Evolutionary conservation across 2,113 vertebrate species (phyloP).

Genomic region (Phoenicopterus ruber): DNA sequence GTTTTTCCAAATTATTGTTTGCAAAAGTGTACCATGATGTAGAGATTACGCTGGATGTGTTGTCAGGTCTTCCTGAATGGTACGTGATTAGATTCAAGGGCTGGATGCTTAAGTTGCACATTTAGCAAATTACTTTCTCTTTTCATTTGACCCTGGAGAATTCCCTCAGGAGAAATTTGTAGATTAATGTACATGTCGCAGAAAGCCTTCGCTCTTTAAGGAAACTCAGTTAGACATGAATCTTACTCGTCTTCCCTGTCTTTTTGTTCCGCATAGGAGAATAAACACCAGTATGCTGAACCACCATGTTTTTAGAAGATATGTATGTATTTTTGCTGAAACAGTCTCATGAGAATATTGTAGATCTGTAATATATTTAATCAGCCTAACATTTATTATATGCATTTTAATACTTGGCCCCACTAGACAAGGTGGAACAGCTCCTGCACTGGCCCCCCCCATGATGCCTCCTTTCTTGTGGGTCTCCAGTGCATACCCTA

Average conservation of each 20-base stretch:
- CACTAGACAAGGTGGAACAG: not conserved
- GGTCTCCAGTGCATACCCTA: not conserved
- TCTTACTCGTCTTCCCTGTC: not conserved
- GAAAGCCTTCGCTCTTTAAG: not conserved
- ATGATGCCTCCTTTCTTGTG: not conserved
- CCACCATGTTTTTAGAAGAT: not conserved
- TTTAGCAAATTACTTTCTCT: not conserved
- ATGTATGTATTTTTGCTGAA: not conserved
- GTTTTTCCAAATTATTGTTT: not conserved
- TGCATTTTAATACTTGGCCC: not conserved
- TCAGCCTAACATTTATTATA: not conserved
- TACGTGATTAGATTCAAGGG: not conserved
- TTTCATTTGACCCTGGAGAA: not conserved
- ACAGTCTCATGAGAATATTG: not conserved
- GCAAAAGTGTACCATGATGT: not conserved
- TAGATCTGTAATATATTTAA: not conserved
- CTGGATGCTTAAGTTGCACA: not conserved
- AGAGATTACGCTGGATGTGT: accelerated
- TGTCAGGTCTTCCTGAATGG: not conserved
- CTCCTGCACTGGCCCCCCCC: not conserved
- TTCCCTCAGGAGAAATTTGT: not conserved
- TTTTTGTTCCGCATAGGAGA: not conserved
- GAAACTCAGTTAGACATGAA: not conserved
- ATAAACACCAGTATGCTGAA: not conserved
- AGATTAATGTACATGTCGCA: not conserved